Evolutionary conservation across 2,113 vertebrate species (phyloP).

Genomic region (Maccullochella peelii): DNA sequence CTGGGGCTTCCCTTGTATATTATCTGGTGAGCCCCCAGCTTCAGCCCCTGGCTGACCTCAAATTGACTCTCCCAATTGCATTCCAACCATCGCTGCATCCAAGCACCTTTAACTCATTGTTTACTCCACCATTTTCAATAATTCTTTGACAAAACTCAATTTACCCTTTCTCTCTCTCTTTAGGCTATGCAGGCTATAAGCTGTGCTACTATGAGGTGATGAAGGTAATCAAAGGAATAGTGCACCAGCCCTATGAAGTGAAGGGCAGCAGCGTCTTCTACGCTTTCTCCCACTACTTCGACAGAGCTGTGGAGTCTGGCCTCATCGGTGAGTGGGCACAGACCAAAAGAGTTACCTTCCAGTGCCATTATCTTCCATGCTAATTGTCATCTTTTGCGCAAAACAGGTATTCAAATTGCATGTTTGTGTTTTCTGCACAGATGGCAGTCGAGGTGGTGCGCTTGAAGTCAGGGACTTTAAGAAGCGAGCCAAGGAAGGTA

Average conservation of each 20-base stretch:
- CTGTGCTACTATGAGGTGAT: conserved; percentile 94
- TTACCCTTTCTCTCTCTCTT: not conserved
- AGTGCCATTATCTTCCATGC: conserved; percentile 26
- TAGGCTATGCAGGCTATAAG: conserved; percentile 93
- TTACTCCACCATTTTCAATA: conserved; percentile 16
- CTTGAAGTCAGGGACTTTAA: conserved; percentile 95
- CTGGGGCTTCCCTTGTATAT: conserved; percentile 72
- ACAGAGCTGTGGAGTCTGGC: conserved; percentile 92
- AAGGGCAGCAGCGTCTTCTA: conserved; percentile 92
- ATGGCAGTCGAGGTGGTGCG: conserved; percentile 90
- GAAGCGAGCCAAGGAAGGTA: conserved; percentile 96
- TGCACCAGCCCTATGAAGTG: conserved; percentile 94
- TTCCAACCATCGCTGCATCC: conserved; percentile 40
- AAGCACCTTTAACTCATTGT: conserved; percentile 24
- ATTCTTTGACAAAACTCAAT: conserved; percentile 5
- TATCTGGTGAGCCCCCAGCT: conserved; percentile 54
- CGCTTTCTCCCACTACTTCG: conserved; percentile 97
- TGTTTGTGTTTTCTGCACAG: conserved; percentile 79
- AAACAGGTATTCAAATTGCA: conserved; percentile 47
- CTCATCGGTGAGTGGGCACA: conserved; percentile 89
- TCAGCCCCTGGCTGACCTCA: conserved; percentile 58
- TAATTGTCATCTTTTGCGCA: conserved; percentile 51
- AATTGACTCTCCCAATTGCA: conserved; percentile 35
- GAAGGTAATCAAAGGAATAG: conserved; percentile 90
- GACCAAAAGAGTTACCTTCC: conserved; percentile 27